Base-by-base conservation (phyloP, 35 echinoderm and acorn worm genomes). In the Apostichopus japonicus region DNA sequence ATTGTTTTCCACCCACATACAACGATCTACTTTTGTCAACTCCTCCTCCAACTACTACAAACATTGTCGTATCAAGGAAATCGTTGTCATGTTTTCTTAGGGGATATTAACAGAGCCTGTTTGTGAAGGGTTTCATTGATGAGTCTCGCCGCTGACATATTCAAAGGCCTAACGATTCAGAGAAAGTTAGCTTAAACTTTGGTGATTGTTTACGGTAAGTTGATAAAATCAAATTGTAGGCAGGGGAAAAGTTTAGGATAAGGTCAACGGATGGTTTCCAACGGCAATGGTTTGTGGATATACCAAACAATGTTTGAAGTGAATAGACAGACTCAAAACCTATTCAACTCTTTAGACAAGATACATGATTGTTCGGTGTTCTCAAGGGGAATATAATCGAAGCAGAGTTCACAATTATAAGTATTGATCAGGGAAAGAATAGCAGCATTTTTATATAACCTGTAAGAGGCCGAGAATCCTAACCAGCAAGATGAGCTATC, bases 51-150 rank as follows among this genome's bases (percentile, higher is more conserved):
- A 54, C 11, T 55, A 15, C 51, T 83, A 83, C 79, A 83, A 83
- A 83, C 79, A 83, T 13, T 14, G 55, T n/a, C 11, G 52, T 19
- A 83, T 83, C 79, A 83, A 56, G 79, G 55, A 83, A 83, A 56
- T 56, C 55, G 79, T 83, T 83, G 79, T 55, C 10, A 53, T 54
- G 79, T 83, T 83, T 83, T 83, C 52, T 1, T 83, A 83, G 52
- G 14, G 79, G 79, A 83, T 83, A 80, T 75, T 75, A 75, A 75
- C 71, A 75, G 17, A 75, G 71, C 71, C 16, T 75, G 71, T 23
- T 23, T 75, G n/a, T 75, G 15, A 75, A 75, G 7, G 17, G 71
- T 23, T 75, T n/a, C 71, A 75, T 75, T 75, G 71, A 75, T 21
- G 71, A 7, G 15, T 75, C 71, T 75, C 71, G n/a, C 71, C 71